Conservation (phyloP, 2,113 vertebrate genomes). For the Stictonetta naevosa region DNA sequence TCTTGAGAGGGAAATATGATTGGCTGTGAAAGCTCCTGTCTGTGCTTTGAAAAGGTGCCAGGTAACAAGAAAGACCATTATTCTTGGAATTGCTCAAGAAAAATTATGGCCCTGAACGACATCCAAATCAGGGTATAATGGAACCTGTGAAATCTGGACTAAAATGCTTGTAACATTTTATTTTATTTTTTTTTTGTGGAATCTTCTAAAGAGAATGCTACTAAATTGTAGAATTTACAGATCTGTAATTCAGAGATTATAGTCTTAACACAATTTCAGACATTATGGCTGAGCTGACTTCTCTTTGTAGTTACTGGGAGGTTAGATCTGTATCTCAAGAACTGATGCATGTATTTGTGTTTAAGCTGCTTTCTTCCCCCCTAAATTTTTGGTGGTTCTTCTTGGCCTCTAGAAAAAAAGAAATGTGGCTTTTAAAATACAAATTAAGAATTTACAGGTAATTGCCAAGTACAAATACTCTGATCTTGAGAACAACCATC, state of each 20-base stretch:
- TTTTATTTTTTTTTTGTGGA: not conserved
- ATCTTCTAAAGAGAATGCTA: conserved; percentile 7
- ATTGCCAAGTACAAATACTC: conserved; percentile 14
- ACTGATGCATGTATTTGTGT: not conserved
- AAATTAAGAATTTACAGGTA: conserved; percentile 1
- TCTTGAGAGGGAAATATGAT: not conserved
- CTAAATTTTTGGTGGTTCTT: not conserved
- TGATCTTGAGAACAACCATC: not conserved
- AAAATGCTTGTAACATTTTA: not conserved
- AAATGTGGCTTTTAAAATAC: conserved; percentile 7
- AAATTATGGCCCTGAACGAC: not conserved
- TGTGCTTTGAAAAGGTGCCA: conserved; percentile 39
- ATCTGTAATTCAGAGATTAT: conserved; percentile 5
- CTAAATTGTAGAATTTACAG: not conserved
- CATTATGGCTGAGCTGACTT: not conserved
- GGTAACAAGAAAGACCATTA: conserved; percentile 4
- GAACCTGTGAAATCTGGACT: conserved; percentile 16
- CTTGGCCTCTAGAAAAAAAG: conserved; percentile 14
- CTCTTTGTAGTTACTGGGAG: conserved; percentile 16
- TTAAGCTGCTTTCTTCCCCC: not conserved
- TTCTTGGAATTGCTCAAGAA: conserved; percentile 19
- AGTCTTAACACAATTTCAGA: conserved; percentile 1
- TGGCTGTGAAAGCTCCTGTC: not conserved
- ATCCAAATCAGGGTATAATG: conserved; percentile 11
- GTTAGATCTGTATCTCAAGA: conserved; percentile 21